Conservation (phyloP, 2,113 vertebrate genomes). For the Leptobrachium leishanense region DNA sequence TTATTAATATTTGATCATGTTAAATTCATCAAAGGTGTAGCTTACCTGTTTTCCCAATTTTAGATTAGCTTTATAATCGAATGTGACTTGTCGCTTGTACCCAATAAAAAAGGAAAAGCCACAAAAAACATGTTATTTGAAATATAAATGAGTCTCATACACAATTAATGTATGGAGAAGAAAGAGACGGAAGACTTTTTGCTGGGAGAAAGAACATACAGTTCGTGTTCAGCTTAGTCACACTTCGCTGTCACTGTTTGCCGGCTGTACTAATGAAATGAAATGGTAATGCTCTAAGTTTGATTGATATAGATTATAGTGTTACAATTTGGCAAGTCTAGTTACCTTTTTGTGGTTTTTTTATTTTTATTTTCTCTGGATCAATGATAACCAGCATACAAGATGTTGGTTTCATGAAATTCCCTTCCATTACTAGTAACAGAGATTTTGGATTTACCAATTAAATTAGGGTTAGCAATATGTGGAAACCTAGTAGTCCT, state of each 20-base stretch:
- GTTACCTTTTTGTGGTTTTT: too few species aligned
- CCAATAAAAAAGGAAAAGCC: conserved; percentile 1
- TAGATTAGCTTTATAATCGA: conserved; percentile 5
- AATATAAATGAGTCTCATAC: conserved; percentile 15
- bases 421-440: too few species aligned
- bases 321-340: too few species aligned
- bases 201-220: background rate
- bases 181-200: background rate
- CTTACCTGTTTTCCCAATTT: conserved; percentile 23
- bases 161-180: background rate
- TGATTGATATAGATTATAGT: too few species aligned
- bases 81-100: background rate
- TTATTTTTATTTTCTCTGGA: too few species aligned
- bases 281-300: too few species aligned
- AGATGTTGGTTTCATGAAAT: too few species aligned
- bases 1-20: conserved; percentile 38
- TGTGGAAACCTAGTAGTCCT: too few species aligned
- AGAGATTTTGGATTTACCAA: too few species aligned
- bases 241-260: background rate
- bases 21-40: conserved; percentile 31
- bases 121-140: background rate
- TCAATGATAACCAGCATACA: too few species aligned
- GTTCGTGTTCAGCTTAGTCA: background rate
- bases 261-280: too few species aligned
- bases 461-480: too few species aligned